phyloP scores from a whole-genome alignment of 2,113 vertebrate genomes.

The Tricholaema leucomelas region DNA sequence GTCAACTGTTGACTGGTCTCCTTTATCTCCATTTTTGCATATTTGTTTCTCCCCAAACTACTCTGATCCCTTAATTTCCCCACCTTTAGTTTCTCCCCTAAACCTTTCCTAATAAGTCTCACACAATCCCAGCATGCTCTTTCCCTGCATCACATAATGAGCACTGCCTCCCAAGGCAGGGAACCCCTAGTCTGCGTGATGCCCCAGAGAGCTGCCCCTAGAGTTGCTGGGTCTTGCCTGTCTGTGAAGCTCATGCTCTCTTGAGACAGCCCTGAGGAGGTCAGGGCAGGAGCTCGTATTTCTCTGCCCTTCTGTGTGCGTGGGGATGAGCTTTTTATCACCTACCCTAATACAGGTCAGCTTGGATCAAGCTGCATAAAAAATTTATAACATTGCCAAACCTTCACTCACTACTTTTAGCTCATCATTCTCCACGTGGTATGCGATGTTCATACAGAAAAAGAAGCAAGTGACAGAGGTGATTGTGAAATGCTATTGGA shows the following conservation, averaged over 20 bases:
- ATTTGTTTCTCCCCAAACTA: not conserved
- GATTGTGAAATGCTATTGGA: constrained; percentile 11
- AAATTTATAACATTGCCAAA: not conserved
- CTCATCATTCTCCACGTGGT: not conserved
- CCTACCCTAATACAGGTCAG: not conserved
- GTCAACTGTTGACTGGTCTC: not conserved
- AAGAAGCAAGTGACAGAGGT: not conserved
- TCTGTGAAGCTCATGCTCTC: not conserved
- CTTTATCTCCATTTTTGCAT: not conserved
- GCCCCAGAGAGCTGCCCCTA: fast-evolving
- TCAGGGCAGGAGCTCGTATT: fast-evolving
- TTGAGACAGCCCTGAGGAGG: not conserved
- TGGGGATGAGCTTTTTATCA: not conserved
- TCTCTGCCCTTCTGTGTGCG: not conserved
- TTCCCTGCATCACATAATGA: not conserved
- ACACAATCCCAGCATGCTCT: not conserved
- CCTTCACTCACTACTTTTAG: not conserved
- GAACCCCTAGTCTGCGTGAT: not conserved
- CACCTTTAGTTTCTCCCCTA: not conserved
- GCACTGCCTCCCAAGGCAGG: not conserved
- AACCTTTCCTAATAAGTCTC: not conserved
- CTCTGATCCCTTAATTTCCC: not conserved
- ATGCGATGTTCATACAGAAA: fast-evolving
- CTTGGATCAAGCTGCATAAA: not conserved
- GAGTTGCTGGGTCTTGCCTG: not conserved